A percentile compares a stretch with the other conserved stretches of the same genome.
Evolutionary conservation across 2,888 invertebrate genomes (phyloP).

Genomic region (Maniola hyperantus): DNA sequence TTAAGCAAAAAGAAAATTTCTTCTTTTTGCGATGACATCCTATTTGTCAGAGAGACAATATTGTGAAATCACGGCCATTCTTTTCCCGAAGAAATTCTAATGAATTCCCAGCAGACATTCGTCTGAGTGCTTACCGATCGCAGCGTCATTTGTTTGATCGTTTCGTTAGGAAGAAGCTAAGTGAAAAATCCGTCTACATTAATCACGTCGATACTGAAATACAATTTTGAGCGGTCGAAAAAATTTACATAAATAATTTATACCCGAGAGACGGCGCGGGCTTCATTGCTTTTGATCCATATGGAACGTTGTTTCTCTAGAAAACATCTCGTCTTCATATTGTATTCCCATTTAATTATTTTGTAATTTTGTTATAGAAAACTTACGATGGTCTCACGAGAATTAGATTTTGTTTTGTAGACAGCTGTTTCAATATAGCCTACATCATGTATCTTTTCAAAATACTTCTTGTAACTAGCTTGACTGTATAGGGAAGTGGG

Average conservation of each 20-base stretch:
- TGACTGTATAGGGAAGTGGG: too few species aligned
- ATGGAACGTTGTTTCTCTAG: constrained; percentile 22
- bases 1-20: constrained; percentile 43
- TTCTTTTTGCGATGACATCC: constrained; percentile 45
- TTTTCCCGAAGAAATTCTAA: constrained; percentile 56
- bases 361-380: neutral
- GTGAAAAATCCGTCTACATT: constrained; percentile 77
- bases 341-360: constrained; percentile 5
- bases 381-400: neutral
- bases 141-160: constrained; percentile 72
- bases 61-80: constrained; percentile 54
- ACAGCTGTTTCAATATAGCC: neutral
- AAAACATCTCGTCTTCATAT: constrained; percentile 11
- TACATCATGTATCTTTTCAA: neutral
- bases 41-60: constrained; percentile 55
- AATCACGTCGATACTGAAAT: constrained; percentile 77
- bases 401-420: neutral
- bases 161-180: constrained; percentile 69
- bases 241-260: constrained; percentile 81
- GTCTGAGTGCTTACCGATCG: constrained; percentile 65
- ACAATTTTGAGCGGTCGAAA: constrained; percentile 74
- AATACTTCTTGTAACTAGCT: neutral
- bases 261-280: constrained; percentile 63
- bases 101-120: constrained; percentile 69
- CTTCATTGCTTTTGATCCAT: constrained; percentile 36